Conservation (phyloP, 2,113 vertebrate genomes). For the Himantopus leucocephalus region DNA sequence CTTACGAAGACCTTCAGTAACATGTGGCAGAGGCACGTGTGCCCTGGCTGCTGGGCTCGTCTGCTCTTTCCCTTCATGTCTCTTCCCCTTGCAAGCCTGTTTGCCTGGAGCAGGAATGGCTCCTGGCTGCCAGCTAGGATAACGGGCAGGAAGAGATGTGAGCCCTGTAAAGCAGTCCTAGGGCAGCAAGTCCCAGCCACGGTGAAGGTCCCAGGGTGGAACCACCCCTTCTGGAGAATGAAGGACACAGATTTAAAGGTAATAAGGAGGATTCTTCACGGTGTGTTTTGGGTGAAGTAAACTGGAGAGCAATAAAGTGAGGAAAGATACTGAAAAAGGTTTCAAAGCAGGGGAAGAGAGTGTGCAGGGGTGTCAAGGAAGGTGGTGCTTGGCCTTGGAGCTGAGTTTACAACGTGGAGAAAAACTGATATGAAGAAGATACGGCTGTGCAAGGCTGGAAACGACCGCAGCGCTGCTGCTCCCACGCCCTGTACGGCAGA, state of each 20-base stretch:
- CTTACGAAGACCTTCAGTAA: background rate
- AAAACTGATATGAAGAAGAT: background rate
- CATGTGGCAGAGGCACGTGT: background rate
- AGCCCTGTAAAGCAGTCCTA: background rate
- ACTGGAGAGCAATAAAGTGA: background rate
- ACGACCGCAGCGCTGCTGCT: too few relatives aligned
- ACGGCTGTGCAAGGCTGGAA: background rate
- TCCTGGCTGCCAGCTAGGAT: background rate
- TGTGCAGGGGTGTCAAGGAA: background rate
- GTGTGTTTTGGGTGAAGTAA: background rate
- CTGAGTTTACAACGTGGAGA: background rate
- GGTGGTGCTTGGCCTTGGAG: background rate
- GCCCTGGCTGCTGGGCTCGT: background rate
- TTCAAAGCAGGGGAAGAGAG: background rate
- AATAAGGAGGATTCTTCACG: background rate
- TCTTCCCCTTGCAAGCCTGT: background rate
- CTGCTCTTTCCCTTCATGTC: background rate
- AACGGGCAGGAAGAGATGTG: background rate
- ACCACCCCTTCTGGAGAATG: background rate
- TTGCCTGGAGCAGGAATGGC: background rate
- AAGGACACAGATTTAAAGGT: background rate
- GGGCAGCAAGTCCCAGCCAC: background rate
- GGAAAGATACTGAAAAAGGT: background rate
- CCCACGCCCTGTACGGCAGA: background rate
- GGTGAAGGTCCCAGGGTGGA: background rate